A percentile compares a stretch with the other conserved stretches of the same genome.
Evolutionary conservation across 2,888 invertebrate genomes (phyloP).

Genomic region (Limnephilus lunatus): DNA sequence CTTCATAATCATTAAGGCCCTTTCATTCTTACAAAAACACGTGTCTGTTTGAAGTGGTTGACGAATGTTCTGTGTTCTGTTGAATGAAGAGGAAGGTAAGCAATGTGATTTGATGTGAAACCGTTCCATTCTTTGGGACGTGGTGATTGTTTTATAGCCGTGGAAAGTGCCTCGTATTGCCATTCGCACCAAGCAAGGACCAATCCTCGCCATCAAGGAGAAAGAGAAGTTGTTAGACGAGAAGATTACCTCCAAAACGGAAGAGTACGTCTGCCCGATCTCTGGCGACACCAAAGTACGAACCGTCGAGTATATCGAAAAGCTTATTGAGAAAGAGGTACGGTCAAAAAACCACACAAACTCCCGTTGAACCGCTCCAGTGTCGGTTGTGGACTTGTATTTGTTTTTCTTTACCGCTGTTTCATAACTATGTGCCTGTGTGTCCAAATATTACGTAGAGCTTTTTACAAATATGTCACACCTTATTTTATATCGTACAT

Average conservation of each 20-base stretch:
- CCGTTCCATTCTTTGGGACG: slow-evolving; percentile 67
- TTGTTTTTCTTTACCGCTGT: slow-evolving; percentile 37
- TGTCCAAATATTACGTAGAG: slow-evolving; percentile 39
- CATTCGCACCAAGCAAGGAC: slow-evolving; percentile 91
- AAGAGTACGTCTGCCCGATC: slow-evolving; percentile 91
- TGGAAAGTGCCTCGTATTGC: slow-evolving; percentile 89
- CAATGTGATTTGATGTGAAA: slow-evolving; percentile 63
- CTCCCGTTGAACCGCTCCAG: slow-evolving; percentile 19
- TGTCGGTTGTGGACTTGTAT: slow-evolving; percentile 40
- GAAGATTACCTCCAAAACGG: slow-evolving; percentile 90
- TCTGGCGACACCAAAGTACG: slow-evolving; percentile 92
- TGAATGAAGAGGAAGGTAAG: not conserved
- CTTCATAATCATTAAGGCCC: slow-evolving; percentile 9
- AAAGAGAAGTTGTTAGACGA: slow-evolving; percentile 93
- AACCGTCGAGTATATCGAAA: slow-evolving; percentile 96
- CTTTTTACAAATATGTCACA: slow-evolving; percentile 44
- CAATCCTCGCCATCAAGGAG: slow-evolving; percentile 89
- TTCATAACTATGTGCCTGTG: slow-evolving; percentile 48
- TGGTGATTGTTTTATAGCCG: slow-evolving; percentile 78
- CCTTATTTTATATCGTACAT: slow-evolving; percentile 10
- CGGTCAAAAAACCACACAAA: slow-evolving; percentile 50
- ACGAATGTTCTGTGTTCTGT: not conserved
- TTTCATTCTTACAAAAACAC: slow-evolving; percentile 4
- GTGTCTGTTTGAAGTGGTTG: not conserved
- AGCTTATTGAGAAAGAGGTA: slow-evolving; percentile 97